Conservation (phyloP, 2,797 vertebrate genomes). For the Melanogrammus aeglefinus region DNA sequence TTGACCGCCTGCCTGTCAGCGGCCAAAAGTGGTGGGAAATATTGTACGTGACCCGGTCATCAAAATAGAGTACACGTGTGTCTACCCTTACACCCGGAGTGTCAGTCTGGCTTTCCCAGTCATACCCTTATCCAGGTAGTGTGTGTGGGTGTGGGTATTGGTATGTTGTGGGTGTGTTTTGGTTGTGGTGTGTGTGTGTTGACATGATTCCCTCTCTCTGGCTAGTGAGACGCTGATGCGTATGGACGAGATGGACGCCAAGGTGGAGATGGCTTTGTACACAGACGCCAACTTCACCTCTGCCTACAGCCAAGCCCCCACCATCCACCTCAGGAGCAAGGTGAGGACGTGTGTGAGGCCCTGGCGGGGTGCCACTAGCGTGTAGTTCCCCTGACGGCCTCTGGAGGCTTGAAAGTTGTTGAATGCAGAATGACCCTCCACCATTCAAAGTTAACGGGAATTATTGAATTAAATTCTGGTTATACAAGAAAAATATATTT, state of each 20-base stretch:
- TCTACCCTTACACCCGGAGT: constrained; percentile 63
- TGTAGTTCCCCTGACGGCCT: too few relatives aligned
- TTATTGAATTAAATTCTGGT: too few relatives aligned
- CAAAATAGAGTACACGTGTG: constrained; percentile 66
- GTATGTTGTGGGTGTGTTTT: not conserved
- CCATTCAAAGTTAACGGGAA: too few relatives aligned
- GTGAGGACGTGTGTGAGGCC: constrained; percentile 40
- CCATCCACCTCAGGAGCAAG: constrained; percentile 63
- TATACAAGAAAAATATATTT: too few relatives aligned
- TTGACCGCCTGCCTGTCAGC: constrained; percentile 63
- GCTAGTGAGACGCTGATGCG: constrained; percentile 64
- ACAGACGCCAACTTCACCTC: constrained; percentile 57
- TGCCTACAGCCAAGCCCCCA: constrained; percentile 54
- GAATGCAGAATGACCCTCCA: too few relatives aligned
- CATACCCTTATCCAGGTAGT: constrained; percentile 59
- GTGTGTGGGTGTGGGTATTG: not conserved
- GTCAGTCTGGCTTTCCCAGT: constrained; percentile 67
- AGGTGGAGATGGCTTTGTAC: constrained; percentile 65
- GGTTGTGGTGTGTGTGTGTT: too few relatives aligned
- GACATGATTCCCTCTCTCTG: not conserved
- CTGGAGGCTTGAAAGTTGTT: too few relatives aligned
- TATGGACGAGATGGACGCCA: constrained; percentile 63
- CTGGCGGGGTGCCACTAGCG: too few relatives aligned
- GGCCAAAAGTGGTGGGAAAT: constrained; percentile 49
- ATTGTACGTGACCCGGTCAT: constrained; percentile 68